Conservation (phyloP, 2,113 vertebrate species). For the Hipposideros armiger region DNA sequence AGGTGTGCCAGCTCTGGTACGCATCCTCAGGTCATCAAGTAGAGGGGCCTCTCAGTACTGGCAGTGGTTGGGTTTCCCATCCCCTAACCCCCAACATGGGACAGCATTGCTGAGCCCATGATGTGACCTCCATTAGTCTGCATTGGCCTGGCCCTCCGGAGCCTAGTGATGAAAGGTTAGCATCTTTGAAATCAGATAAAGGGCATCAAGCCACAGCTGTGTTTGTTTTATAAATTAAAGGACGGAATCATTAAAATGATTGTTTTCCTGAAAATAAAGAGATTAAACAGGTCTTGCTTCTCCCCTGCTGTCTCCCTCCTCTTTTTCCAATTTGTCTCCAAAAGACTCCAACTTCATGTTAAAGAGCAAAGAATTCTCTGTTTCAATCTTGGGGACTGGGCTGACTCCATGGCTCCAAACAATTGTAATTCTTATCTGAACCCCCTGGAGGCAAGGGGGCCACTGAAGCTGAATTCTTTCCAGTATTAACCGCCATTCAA, state of each 20-base stretch:
- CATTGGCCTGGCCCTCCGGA: background rate
- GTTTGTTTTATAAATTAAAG: conserved; percentile 87
- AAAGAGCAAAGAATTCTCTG: conserved; percentile 74
- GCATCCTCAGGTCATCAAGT: background rate
- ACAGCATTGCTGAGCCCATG: background rate
- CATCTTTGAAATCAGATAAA: conserved; percentile 86
- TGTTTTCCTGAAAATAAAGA: conserved; percentile 86
- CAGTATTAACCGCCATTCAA: conserved; percentile 83
- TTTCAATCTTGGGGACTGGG: conserved; percentile 68
- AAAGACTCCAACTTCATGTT: conserved; percentile 75
- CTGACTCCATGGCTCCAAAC: conserved; percentile 67
- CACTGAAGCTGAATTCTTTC: conserved; percentile 82
- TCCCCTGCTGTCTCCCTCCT: conserved; percentile 62
- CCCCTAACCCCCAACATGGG: background rate
- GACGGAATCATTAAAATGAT: conserved; percentile 84
- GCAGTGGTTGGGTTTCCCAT: background rate
- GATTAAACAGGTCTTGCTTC: conserved; percentile 72
- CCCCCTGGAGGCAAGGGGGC: conserved; percentile 72
- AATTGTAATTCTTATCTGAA: conserved; percentile 84
- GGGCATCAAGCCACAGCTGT: conserved; percentile 86
- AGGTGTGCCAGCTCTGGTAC: background rate
- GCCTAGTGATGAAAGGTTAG: conserved; percentile 66
- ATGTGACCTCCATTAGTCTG: background rate
- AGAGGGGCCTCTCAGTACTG: background rate
- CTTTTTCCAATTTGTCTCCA: conserved; percentile 81